A percentile compares a stretch with the other conserved stretches of the same genome.
phyloP scores from a whole-genome alignment of 1,140 invertebrate genomes.

The Drosophila parvula region DNA sequence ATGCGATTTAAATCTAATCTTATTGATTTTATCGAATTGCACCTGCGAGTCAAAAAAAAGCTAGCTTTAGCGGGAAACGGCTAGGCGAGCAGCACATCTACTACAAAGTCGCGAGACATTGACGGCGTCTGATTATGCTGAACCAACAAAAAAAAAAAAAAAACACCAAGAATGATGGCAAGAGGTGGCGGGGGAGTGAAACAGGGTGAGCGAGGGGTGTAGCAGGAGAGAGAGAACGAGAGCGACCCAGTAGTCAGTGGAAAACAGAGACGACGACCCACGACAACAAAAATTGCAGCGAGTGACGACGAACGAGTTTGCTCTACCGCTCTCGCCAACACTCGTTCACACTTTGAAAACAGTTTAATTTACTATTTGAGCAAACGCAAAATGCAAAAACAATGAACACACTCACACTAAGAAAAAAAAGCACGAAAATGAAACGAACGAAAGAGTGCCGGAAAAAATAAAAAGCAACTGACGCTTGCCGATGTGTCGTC shows the following conservation, averaged over 20 bases:
- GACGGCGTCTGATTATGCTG: conserved; percentile 47
- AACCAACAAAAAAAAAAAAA: conserved; percentile 26
- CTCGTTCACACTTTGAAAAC: conserved; percentile 47
- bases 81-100: background rate
- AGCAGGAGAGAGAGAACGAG: conserved; percentile 24
- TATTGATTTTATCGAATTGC: conserved; percentile 11
- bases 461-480: conserved; percentile 66
- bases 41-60: conserved; percentile 2
- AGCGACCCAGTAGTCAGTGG: conserved; percentile 36
- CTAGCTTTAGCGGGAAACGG: conserved; percentile 13
- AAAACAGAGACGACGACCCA: conserved; percentile 61
- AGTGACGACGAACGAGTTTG: conserved; percentile 50
- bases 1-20: background rate
- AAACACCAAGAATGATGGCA: conserved; percentile 9
- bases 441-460: conserved; percentile 38
- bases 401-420: conserved; percentile 46
- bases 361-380: conserved; percentile 57
- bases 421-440: conserved; percentile 21
- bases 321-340: conserved; percentile 31
- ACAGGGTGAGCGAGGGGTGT: conserved; percentile 21
- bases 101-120: conserved; percentile 31
- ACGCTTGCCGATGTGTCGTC: conserved; percentile 67
- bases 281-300: conserved; percentile 71
- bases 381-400: conserved; percentile 57
- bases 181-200: background rate